Evolutionary conservation across 2,888 invertebrate genomes (phyloP).

Genomic region (Netelia inedita): DNA sequence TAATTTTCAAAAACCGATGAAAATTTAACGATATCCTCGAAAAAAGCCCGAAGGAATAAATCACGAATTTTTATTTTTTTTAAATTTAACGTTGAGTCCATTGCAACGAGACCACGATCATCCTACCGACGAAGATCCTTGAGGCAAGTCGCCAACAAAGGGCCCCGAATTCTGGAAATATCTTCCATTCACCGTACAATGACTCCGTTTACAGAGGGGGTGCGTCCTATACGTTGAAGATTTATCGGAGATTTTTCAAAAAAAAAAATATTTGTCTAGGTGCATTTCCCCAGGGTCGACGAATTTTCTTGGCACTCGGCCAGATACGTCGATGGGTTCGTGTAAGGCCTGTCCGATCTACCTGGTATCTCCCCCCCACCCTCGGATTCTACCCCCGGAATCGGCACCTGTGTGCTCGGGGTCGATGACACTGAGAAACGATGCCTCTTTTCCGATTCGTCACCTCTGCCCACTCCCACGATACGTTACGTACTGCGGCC

Average conservation of each 20-base stretch:
- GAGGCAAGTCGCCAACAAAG: constrained; percentile 48
- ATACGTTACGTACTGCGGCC: constrained; percentile 11
- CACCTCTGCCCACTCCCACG: constrained; percentile 61
- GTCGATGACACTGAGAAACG: constrained; percentile 36
- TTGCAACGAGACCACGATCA: too few relatives aligned
- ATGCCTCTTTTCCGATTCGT: constrained; percentile 61
- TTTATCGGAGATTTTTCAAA: neutral
- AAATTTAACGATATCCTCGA: too few relatives aligned
- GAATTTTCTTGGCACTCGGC: constrained; percentile 64
- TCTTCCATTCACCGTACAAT: constrained; percentile 40
- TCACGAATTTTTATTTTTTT: too few relatives aligned
- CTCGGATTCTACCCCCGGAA: constrained; percentile 9
- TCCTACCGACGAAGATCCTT: neutral
- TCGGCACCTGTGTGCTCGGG: constrained; percentile 46
- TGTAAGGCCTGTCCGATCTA: constrained; percentile 56
- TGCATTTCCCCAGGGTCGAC: constrained; percentile 34
- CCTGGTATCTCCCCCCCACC: constrained; percentile 56
- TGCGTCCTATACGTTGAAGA: neutral
- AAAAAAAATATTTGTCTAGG: constrained; percentile 23
- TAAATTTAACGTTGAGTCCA: too few relatives aligned
- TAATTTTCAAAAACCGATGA: too few relatives aligned
- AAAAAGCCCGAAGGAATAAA: too few relatives aligned
- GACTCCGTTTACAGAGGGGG: constrained; percentile 36
- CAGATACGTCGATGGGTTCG: constrained; percentile 52
- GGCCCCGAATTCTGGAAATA: constrained; percentile 27